These are phyloP conservation scores for Ailurus styani DNA, from an alignment of 2,113 vertebrate genomes.

Conservation along the genomic window DNA sequence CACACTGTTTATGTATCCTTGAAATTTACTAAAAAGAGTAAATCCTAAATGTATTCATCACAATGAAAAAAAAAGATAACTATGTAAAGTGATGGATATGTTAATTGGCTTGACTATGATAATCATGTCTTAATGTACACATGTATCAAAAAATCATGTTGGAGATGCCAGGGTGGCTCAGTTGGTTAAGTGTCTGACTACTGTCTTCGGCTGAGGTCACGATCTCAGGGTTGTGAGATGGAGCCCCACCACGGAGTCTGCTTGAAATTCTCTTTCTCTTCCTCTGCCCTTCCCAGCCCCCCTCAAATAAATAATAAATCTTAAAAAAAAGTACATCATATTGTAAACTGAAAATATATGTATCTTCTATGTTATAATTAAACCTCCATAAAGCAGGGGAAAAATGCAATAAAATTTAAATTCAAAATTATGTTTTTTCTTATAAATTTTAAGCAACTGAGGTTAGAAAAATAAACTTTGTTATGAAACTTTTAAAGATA, in stretches of 20 bases:
- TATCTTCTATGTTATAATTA: not conserved
- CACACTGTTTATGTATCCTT: not conserved
- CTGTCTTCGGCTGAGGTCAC: not conserved
- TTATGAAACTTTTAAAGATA: slow-evolving; percentile 6
- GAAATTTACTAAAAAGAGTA: not conserved
- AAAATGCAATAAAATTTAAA: not conserved
- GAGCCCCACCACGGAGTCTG: not conserved
- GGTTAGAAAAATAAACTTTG: not conserved
- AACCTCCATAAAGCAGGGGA: not conserved
- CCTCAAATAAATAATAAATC: not conserved
- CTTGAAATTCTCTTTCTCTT: not conserved
- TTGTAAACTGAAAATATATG: not conserved
- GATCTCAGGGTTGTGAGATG: not conserved
- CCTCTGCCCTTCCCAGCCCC: not conserved
- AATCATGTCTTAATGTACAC: not conserved
- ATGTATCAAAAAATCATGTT: not conserved
- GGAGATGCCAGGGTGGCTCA: no score
- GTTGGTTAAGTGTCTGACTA: not conserved
- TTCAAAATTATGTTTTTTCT: not conserved
- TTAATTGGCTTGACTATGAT: not conserved
- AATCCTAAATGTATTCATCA: not conserved
- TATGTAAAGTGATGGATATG: not conserved
- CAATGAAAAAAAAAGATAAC: not conserved
- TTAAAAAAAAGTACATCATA: not conserved
- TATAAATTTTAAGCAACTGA: not conserved